These are phyloP conservation scores for pig (Sus scrofa) DNA, from an alignment of 2,113 vertebrate genomes.

Conservation along the genomic window DNA sequence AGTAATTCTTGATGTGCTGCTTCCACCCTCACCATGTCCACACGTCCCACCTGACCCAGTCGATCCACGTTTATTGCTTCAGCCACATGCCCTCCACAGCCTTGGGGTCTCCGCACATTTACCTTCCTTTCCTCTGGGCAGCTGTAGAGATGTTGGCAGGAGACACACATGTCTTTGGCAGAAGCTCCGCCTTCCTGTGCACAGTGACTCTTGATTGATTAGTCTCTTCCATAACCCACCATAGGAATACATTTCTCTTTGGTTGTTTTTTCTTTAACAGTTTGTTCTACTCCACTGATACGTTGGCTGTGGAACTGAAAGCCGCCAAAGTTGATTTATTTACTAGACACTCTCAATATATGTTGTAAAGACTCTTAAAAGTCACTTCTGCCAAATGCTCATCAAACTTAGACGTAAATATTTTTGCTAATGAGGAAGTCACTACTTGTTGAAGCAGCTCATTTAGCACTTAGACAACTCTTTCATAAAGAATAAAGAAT, in stretches of 20 bases:
- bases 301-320: conserved; percentile 1
- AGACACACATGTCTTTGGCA: rapidly evolving
- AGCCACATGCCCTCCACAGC: too few species aligned
- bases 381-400: background rate
- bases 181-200: background rate
- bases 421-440: conserved; percentile 25
- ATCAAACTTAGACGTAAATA: conserved; percentile 25
- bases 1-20: background rate
- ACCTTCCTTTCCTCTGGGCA: background rate
- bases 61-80: background rate
- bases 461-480: background rate
- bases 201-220: background rate
- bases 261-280: background rate
- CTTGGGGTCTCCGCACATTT: background rate
- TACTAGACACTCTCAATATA: background rate
- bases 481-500: background rate
- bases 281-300: background rate
- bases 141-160: background rate
- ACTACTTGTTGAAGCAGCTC: conserved; percentile 4
- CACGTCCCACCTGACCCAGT: background rate
- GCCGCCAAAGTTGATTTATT: background rate
- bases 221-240: background rate
- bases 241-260: background rate
- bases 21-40: background rate
- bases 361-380: conserved; percentile 9